Conservation (phyloP, 2,113 vertebrate species). For the Centropristis striata region DNA sequence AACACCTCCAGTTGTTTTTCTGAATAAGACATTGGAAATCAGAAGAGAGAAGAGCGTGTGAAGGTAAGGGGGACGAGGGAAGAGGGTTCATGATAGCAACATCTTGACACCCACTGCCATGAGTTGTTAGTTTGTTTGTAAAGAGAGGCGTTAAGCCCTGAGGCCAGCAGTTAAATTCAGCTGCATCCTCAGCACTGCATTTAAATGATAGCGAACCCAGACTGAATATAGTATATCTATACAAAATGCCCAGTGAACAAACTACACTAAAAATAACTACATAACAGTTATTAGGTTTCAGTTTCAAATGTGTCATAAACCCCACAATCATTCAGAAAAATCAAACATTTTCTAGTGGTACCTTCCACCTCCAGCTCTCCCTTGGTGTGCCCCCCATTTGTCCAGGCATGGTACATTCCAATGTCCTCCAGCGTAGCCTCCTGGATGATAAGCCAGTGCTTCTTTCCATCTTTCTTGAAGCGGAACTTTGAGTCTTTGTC, state of each 20-base stretch:
- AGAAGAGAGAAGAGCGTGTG: conserved; percentile 2
- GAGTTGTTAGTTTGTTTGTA: conserved; percentile 43
- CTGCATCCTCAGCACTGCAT: conserved; percentile 19
- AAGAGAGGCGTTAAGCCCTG: conserved; percentile 30
- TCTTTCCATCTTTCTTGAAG: conserved; percentile 92
- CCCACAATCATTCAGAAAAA: not conserved
- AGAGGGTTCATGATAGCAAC: conserved; percentile 35
- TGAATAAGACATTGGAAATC: conserved; percentile 63
- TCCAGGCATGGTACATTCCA: conserved; percentile 89
- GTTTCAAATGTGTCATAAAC: not conserved
- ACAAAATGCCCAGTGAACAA: not conserved
- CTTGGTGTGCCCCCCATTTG: conserved; percentile 93
- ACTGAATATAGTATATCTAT: conserved; percentile 6
- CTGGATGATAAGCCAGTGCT: conserved; percentile 89
- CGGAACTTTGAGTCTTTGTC: conserved; percentile 87
- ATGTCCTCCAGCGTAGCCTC: conserved; percentile 88
- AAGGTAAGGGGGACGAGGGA: not conserved
- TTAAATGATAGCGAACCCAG: conserved; percentile 15
- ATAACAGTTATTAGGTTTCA: not conserved
- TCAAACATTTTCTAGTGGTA: conserved; percentile 55
- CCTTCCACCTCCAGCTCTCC: conserved; percentile 94
- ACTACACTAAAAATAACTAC: not conserved
- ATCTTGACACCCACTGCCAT: conserved; percentile 42
- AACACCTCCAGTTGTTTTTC: conserved; percentile 92
- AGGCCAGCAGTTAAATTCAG: conserved; percentile 36